Base-by-base conservation (phyloP, 2,113 vertebrate species). In the Genyomyrus donnyi region DNA sequence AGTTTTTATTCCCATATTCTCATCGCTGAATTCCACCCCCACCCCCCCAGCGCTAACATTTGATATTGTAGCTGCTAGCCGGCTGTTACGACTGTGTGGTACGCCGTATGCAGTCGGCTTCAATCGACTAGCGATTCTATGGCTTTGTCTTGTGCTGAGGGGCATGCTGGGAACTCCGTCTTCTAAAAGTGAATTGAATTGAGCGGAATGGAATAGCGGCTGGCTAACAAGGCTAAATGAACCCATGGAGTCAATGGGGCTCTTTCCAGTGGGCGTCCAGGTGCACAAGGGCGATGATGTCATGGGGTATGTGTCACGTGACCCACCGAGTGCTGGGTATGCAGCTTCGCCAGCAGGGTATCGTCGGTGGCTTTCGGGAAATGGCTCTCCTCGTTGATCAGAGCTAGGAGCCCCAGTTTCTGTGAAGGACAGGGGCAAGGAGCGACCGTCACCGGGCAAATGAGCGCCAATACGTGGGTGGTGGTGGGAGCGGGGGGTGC, bases 301-400 rank as follows among this genome's bases (percentile, higher is more conserved):
- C 45, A n/a, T 48, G 42, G n/a, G n/a, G n/a, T 45, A 88, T 62
- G 89, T 88, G 89, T 88, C n/a, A 89, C 1, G 87, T 39, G 5
- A 95, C 97, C 5, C 96, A 99, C 98, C 0, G 97, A 96, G 89
- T 99, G 98, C 53, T 99, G 98, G 56, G 92, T 95, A 92, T 99
- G 98, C 74, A 99, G 91, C 88, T 99, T 99, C 93, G 97, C 97
- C 95, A 99, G 92, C 62, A 99, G 94, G 2, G 98, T 99, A 90
- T 93, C 95, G 89, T 99, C 98, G 3, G 98, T 99, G 90, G 98
- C 98, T 94, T 98, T 98, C 58, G 98, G 98, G 93, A 99, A 99
- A 94, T 99, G 98, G 91, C 98, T 99, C 93, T 99, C 98, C 95
- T 99, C 98, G 52, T 99, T 99, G 93, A 99, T 96, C 45, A 99